phyloP scores from a whole-genome alignment of 2,797 vertebrate genomes.

The Parauchenoglanis ngamensis region DNA sequence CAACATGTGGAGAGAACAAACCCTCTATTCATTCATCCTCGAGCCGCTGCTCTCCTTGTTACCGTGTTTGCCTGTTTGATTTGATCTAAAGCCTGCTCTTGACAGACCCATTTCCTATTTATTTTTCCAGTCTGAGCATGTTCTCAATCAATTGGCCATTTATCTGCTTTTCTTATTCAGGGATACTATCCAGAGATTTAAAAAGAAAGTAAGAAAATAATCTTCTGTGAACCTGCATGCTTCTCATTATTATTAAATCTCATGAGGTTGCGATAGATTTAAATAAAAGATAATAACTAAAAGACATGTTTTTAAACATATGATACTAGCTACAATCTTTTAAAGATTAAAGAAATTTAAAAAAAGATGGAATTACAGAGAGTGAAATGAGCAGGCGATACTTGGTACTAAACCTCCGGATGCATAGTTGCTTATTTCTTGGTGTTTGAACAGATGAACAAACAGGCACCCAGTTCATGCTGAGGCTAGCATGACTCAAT shows the following conservation, averaged over 20 bases:
- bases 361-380: background rate
- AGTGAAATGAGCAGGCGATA: background rate
- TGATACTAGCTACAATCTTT: slow-evolving; percentile 20
- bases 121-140: slow-evolving; percentile 26
- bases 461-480: background rate
- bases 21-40: slow-evolving; percentile 49
- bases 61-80: slow-evolving; percentile 45
- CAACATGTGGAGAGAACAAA: slow-evolving; percentile 55
- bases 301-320: background rate
- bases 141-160: slow-evolving; percentile 15
- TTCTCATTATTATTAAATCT: background rate
- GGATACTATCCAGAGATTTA: slow-evolving; percentile 1
- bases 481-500: background rate
- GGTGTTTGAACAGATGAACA: background rate
- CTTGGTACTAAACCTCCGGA: background rate
- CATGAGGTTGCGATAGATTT: background rate
- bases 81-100: slow-evolving; percentile 26
- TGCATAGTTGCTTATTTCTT: slow-evolving; percentile 15
- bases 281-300: background rate
- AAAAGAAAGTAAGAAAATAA: no score
- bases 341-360: background rate
- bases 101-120: slow-evolving; percentile 44
- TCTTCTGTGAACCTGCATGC: background rate
- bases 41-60: slow-evolving; percentile 31
- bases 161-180: slow-evolving; percentile 2